Conservation (phyloP, 2,113 vertebrate species). For the Tor tambroides region DNA sequence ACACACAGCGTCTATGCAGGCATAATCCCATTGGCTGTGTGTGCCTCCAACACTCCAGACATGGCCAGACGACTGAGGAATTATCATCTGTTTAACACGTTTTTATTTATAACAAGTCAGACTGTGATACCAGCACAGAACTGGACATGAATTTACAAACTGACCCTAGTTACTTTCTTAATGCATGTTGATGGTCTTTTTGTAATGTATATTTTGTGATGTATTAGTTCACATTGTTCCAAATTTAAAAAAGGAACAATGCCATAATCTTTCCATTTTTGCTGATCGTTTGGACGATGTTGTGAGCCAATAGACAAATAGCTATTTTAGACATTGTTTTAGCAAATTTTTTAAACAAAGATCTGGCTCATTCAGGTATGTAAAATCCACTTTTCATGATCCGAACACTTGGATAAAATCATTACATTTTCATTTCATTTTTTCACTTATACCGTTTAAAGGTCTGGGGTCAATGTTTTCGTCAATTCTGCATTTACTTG, state of each 20-base stretch:
- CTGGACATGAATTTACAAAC: background rate
- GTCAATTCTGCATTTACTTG: too few species aligned
- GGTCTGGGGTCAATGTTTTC: background rate
- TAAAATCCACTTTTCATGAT: background rate
- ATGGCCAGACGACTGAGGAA: background rate
- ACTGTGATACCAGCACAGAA: background rate
- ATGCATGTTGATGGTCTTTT: background rate
- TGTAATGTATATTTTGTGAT: too few species aligned
- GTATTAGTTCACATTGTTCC: too few species aligned
- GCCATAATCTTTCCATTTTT: too few species aligned
- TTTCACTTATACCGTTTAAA: background rate
- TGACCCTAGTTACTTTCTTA: background rate
- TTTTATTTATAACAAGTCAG: background rate
- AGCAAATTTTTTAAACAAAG: background rate
- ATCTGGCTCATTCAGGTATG: background rate
- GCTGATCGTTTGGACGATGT: background rate
- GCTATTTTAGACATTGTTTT: background rate
- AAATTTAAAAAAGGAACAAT: too few species aligned
- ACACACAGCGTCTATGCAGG: background rate
- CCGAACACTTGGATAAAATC: background rate
- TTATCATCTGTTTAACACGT: constrained; percentile 2
- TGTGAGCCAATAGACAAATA: background rate
- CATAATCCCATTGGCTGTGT: constrained; percentile 3
- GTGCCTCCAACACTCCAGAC: background rate
- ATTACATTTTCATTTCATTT: too few species aligned